Percentiles rank a stretch among this genome's conserved stretches.
Evolutionary conservation across 2,888 invertebrate species (phyloP).

Genomic region (Coelinius sp.): DNA sequence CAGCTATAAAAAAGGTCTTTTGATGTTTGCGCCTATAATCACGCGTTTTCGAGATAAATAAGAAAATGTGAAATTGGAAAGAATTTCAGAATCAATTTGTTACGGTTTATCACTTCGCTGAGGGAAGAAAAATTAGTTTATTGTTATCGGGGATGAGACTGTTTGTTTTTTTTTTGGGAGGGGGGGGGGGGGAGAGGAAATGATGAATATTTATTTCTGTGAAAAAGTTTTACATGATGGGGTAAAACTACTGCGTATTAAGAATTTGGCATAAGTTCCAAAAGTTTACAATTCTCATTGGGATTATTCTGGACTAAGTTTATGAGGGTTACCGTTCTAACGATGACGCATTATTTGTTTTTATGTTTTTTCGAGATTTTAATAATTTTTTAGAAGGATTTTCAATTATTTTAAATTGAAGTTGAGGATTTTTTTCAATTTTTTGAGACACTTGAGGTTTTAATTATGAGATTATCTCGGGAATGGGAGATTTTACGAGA

Average conservation of each 20-base stretch:
- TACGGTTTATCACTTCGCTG: too few species aligned
- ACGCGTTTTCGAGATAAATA: too few species aligned
- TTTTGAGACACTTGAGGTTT: too few species aligned
- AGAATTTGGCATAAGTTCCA: slow-evolving; percentile 47
- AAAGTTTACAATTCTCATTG: slow-evolving; percentile 36
- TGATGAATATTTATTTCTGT: background rate
- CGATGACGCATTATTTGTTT: slow-evolving; percentile 40
- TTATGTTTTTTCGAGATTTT: background rate
- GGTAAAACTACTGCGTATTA: slow-evolving; percentile 32
- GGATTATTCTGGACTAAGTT: slow-evolving; percentile 48
- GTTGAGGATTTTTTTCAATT: too few species aligned
- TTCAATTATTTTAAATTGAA: background rate
- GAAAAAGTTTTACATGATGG: background rate
- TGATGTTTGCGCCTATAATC: too few species aligned
- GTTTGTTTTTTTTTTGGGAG: background rate
- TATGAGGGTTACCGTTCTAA: background rate
- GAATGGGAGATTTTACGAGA: too few species aligned
- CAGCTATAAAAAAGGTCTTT: too few species aligned
- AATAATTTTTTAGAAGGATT: too few species aligned
- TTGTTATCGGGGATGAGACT: background rate
- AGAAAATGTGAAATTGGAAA: too few species aligned
- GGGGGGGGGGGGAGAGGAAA: too few species aligned
- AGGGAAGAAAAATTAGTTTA: background rate
- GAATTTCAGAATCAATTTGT: too few species aligned
- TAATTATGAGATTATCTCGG: too few species aligned